Percentiles rank a stretch among this genome's conserved stretches.
Evolutionary conservation across 2,888 invertebrate genomes (phyloP).

Genomic region (Hanleya hanleyi): DNA sequence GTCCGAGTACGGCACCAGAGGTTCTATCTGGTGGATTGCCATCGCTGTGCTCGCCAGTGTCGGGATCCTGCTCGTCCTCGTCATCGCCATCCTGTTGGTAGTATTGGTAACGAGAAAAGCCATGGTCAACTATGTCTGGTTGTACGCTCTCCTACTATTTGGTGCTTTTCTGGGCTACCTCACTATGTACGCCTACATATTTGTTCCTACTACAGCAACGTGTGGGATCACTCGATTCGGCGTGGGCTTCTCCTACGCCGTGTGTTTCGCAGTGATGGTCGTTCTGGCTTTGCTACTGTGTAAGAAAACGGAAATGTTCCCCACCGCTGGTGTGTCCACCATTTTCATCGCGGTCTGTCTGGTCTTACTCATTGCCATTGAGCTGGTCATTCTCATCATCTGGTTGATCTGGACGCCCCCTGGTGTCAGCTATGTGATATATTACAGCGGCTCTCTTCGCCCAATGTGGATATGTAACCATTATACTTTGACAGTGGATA

Average conservation of each 20-base stretch:
- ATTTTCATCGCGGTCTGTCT: not conserved
- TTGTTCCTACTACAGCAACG: not conserved
- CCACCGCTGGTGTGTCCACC: not conserved
- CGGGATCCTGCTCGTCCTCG: not conserved
- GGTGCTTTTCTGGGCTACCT: not conserved
- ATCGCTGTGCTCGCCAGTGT: not conserved
- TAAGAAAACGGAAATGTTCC: not conserved
- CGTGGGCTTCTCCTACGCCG: not conserved
- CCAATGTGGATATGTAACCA: not conserved
- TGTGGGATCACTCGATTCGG: conserved; percentile 4
- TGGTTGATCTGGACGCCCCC: conserved; percentile 1
- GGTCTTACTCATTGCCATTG: not conserved
- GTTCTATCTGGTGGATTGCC: not conserved
- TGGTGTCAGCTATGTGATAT: not conserved
- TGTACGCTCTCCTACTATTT: not conserved
- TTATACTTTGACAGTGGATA: not conserved
- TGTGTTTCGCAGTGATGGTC: not conserved
- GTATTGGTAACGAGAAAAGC: not conserved
- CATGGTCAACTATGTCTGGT: not conserved
- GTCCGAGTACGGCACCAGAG: not conserved
- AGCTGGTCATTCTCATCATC: not conserved
- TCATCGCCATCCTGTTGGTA: not conserved
- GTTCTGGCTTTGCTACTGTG: not conserved
- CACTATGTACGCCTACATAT: not conserved
- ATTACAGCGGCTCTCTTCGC: not conserved